Evolutionary conservation across 2,113 vertebrate genomes (phyloP).

Genomic region (Bubo scandiacus): DNA sequence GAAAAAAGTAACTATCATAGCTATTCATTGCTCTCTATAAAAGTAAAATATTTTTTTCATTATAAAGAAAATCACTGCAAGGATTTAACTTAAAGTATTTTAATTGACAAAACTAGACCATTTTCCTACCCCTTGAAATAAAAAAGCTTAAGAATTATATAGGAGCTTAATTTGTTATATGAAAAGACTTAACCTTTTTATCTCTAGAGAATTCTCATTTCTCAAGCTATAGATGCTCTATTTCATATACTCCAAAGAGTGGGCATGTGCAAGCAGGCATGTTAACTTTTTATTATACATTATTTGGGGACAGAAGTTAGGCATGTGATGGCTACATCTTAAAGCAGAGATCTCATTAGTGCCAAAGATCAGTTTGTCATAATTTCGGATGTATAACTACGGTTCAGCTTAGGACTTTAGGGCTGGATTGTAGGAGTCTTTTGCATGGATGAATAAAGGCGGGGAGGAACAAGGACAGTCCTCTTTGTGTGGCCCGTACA

Average conservation of each 20-base stretch:
- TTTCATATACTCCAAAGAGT: background rate
- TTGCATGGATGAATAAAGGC: background rate
- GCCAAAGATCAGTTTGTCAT: background rate
- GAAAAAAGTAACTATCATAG: background rate
- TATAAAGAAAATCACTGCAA: background rate
- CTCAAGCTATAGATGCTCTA: background rate
- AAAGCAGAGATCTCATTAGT: background rate
- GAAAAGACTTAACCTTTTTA: conserved; percentile 27
- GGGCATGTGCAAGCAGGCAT: background rate
- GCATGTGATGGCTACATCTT: background rate
- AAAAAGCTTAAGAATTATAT: conserved; percentile 6
- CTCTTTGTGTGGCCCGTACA: conserved; percentile 29
- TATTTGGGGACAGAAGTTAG: background rate
- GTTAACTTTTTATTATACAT: background rate
- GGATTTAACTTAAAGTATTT: conserved; percentile 12
- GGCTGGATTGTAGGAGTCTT: background rate
- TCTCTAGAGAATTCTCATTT: conserved; percentile 2
- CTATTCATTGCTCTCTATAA: background rate
- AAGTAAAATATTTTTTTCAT: conserved; percentile 24
- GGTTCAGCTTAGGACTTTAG: background rate
- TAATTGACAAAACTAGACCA: background rate
- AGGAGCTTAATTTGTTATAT: conserved; percentile 1
- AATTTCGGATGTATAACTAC: background rate
- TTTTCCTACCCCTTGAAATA: background rate
- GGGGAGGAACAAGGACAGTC: background rate